Evolutionary conservation across 2,113 vertebrate genomes (phyloP).

Genomic region (Gracilinanus agilis): DNA sequence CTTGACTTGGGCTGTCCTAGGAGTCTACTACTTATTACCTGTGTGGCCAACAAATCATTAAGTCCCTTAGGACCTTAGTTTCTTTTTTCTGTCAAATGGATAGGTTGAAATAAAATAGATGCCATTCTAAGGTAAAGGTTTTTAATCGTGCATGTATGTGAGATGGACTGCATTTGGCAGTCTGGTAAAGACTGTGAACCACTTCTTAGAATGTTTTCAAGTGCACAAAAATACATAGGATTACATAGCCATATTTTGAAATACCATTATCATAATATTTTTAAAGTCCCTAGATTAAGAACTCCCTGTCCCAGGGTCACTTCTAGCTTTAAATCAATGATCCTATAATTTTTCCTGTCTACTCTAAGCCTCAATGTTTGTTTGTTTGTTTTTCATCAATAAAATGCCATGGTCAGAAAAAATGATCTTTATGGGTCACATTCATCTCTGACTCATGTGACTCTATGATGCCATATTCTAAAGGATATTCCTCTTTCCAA

Average conservation of each 20-base stretch:
- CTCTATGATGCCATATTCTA: neutral
- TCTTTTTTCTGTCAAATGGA: neutral
- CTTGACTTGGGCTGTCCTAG: neutral
- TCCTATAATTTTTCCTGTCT: neutral
- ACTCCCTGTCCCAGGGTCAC: neutral
- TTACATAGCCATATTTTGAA: neutral
- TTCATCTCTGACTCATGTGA: neutral
- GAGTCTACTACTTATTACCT: neutral
- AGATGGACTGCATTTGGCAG: neutral
- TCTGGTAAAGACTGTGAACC: neutral
- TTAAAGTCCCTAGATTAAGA: neutral
- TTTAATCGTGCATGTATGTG: neutral
- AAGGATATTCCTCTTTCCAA: neutral
- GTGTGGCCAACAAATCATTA: neutral
- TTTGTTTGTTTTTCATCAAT: neutral
- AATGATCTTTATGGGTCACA: neutral
- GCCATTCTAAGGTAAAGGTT: neutral
- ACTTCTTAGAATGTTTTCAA: neutral
- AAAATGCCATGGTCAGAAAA: neutral
- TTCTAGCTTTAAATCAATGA: neutral
- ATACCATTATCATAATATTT: neutral
- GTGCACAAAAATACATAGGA: neutral
- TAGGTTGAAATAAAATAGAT: neutral
- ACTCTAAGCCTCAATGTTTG: neutral
- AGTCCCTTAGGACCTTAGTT: neutral